These are phyloP conservation scores for Synchiropus splendidus DNA, from an alignment of 2,113 vertebrate genomes.

Conservation along the genomic window DNA sequence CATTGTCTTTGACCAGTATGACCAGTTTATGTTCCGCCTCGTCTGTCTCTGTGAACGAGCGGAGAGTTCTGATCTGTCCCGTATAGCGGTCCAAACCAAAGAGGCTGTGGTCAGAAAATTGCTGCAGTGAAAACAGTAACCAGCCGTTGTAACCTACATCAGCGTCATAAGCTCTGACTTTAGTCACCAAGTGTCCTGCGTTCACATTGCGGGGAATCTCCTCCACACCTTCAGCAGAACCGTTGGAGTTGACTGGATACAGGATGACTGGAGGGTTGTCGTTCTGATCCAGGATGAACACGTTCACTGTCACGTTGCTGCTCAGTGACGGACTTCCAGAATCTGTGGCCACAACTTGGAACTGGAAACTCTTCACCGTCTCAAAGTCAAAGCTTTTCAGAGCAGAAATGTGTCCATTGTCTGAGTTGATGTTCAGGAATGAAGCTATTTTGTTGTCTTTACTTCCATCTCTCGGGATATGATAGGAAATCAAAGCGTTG, in stretches of 20 bases:
- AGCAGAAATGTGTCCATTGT: slow-evolving; percentile 34
- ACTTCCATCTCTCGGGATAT: slow-evolving; percentile 20
- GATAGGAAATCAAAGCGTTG: slow-evolving; percentile 32
- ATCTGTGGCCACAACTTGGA: slow-evolving; percentile 47
- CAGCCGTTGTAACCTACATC: slow-evolving; percentile 40
- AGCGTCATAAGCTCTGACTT: slow-evolving; percentile 36
- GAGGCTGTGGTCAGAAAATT: slow-evolving; percentile 24
- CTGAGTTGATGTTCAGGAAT: slow-evolving; percentile 30
- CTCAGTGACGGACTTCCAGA: slow-evolving; percentile 37
- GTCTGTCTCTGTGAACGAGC: slow-evolving; percentile 29
- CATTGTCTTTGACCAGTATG: slow-evolving; percentile 34
- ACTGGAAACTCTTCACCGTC: slow-evolving; percentile 10
- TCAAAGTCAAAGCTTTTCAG: slow-evolving; percentile 47
- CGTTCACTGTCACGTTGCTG: slow-evolving; percentile 33
- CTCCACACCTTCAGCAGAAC: slow-evolving; percentile 31
- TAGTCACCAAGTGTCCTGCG: slow-evolving; percentile 34
- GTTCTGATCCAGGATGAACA: slow-evolving; percentile 39
- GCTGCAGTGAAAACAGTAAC: slow-evolving; percentile 27
- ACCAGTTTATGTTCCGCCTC: slow-evolving; percentile 24
- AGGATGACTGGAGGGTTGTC: slow-evolving; percentile 39
- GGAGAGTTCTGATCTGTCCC: slow-evolving; percentile 32
- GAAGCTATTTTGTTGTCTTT: slow-evolving; percentile 2
- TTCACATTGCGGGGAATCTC: slow-evolving; percentile 26
- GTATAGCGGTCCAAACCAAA: slow-evolving; percentile 30
- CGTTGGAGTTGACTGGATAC: slow-evolving; percentile 27